These are phyloP conservation scores for Gonatopus flavifemur DNA, from an alignment of 1,140 invertebrate genomes.

Conservation along the genomic window DNA sequence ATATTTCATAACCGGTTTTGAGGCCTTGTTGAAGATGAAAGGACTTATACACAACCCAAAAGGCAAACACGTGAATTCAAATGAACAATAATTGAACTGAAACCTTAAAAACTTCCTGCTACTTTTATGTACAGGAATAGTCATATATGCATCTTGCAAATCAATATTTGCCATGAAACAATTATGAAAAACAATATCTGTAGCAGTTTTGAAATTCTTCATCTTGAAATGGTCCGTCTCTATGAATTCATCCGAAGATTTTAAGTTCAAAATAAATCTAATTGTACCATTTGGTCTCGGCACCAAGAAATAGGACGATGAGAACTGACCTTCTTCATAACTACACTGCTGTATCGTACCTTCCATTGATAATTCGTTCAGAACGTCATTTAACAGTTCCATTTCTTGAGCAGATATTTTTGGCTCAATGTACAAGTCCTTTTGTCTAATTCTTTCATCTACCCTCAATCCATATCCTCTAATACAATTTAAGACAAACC, in stretches of 20 bases:
- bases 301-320: constrained; percentile 21
- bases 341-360: too few relatives aligned
- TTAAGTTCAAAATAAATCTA: constrained; percentile 33
- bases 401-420: too few relatives aligned
- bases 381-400: too few relatives aligned
- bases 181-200: constrained; percentile 8
- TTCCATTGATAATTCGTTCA: too few relatives aligned
- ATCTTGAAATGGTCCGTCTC: constrained; percentile 31
- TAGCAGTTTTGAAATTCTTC: constrained; percentile 19
- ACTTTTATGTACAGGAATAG: constrained; percentile 4
- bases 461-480: too few relatives aligned
- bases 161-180: constrained; percentile 17
- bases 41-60: constrained; percentile 22
- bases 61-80: constrained; percentile 27
- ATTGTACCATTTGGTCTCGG: constrained; percentile 19
- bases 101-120: constrained; percentile 25
- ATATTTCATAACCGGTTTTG: constrained; percentile 20
- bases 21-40: constrained; percentile 26
- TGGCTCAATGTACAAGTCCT: too few relatives aligned
- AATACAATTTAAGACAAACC: too few relatives aligned
- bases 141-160: constrained; percentile 4
- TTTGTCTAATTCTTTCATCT: too few relatives aligned
- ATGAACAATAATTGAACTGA: constrained; percentile 12
- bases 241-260: constrained; percentile 28
- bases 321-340: neutral